A percentile compares a stretch with the other conserved stretches of the same genome.
phyloP scores from a whole-genome alignment of 2,888 invertebrate genomes.

The Branchellion lobata region DNA sequence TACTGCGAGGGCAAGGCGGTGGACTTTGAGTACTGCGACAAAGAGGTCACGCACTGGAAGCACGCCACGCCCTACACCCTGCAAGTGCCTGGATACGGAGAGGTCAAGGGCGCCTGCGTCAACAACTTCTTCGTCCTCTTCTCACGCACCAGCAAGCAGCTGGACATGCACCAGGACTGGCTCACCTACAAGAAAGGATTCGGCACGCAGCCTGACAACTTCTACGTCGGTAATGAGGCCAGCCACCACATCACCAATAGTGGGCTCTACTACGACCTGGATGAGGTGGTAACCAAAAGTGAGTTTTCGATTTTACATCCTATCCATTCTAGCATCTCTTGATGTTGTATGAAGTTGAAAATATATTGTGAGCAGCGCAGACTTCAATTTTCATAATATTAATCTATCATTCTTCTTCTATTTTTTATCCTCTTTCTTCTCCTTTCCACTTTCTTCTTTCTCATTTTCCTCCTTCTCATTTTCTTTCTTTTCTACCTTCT shows the following conservation, averaged over 20 bases:
- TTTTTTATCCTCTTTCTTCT: too few relatives aligned
- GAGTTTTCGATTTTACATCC: too few relatives aligned
- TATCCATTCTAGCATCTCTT: too few relatives aligned
- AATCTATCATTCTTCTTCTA: neutral
- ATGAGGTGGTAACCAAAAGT: conserved; percentile 37
- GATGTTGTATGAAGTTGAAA: too few relatives aligned
- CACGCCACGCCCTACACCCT: conserved; percentile 16
- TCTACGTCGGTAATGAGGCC: conserved; percentile 40
- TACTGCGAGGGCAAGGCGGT: conserved; percentile 42
- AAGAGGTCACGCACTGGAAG: conserved; percentile 11
- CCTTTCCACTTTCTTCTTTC: neutral
- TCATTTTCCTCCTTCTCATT: too few relatives aligned
- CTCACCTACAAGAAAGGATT: conserved; percentile 42
- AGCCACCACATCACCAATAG: conserved; percentile 28
- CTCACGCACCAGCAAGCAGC: neutral
- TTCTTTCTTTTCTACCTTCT: neutral
- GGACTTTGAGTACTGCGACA: conserved; percentile 31
- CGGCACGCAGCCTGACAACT: conserved; percentile 26
- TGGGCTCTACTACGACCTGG: conserved; percentile 27
- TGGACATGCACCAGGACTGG: conserved; percentile 38
- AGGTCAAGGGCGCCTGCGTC: conserved; percentile 20
- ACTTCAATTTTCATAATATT: too few relatives aligned
- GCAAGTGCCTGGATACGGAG: neutral
- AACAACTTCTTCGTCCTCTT: conserved; percentile 34
- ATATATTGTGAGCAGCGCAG: too few relatives aligned